phyloP scores from a whole-genome alignment of 2,888 invertebrate genomes.

The Bembecia ichneumoniformis region DNA sequence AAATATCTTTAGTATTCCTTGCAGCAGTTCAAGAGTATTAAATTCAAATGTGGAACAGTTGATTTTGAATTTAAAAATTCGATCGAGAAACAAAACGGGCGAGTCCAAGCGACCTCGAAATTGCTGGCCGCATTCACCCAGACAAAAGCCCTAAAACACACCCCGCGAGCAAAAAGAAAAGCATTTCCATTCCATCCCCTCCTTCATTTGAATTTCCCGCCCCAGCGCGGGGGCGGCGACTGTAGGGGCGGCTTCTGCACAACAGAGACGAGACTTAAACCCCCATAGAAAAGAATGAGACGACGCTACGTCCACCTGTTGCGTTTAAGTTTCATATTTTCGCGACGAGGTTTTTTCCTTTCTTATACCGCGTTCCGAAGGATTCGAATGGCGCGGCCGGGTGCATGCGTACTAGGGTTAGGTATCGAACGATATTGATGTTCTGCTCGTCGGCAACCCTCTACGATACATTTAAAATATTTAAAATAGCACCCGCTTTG shows the following conservation, averaged over 20 bases:
- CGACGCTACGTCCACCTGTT: constrained; percentile 67
- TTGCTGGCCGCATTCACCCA: constrained; percentile 70
- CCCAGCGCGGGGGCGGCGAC: constrained; percentile 63
- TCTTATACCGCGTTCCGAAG: constrained; percentile 49
- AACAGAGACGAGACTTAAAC: constrained; percentile 63
- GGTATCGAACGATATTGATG: constrained; percentile 56
- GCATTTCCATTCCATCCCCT: constrained; percentile 65
- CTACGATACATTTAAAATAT: background rate
- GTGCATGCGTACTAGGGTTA: constrained; percentile 61
- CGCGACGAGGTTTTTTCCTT: constrained; percentile 61
- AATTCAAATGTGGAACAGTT: too few species aligned
- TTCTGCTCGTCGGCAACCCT: constrained; percentile 7
- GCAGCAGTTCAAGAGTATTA: too few species aligned
- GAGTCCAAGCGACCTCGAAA: constrained; percentile 68
- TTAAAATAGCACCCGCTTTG: background rate
- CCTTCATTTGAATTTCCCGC: constrained; percentile 69
- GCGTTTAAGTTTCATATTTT: constrained; percentile 63
- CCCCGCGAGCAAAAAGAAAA: constrained; percentile 70
- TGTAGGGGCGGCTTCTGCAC: constrained; percentile 65
- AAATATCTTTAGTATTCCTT: too few species aligned
- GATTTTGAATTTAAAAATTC: background rate
- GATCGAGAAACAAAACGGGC: constrained; percentile 26
- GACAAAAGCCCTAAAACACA: constrained; percentile 69
- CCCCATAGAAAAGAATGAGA: constrained; percentile 69
- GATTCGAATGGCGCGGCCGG: constrained; percentile 51